phyloP scores from a whole-genome alignment of 2,797 vertebrate species.

The Micromesistius poutassou region DNA sequence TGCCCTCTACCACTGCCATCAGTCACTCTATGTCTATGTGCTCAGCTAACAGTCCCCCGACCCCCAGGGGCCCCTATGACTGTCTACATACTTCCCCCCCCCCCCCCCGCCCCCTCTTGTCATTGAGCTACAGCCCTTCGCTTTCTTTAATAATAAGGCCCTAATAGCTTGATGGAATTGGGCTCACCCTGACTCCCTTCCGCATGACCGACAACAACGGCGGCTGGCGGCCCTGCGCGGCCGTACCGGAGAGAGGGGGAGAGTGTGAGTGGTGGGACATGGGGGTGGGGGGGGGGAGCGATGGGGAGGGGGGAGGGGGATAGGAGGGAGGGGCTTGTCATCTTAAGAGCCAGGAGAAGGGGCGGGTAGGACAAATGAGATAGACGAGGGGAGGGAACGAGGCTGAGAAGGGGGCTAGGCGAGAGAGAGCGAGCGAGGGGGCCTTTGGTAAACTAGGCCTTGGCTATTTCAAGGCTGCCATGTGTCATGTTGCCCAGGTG shows the following conservation, averaged over 20 bases:
- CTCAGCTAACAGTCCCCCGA: slow-evolving; percentile 15
- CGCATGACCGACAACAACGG: slow-evolving; percentile 32
- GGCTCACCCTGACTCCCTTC: slow-evolving; percentile 24
- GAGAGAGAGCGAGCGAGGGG: slow-evolving; percentile 9
- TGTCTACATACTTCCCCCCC: not conserved
- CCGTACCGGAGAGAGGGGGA: slow-evolving; percentile 17
- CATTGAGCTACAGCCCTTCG: slow-evolving; percentile 39
- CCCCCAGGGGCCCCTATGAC: slow-evolving; percentile 26
- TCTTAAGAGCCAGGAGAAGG: not conserved
- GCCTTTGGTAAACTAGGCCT: slow-evolving; percentile 50
- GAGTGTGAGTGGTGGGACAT: not conserved
- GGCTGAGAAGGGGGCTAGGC: slow-evolving; percentile 15
- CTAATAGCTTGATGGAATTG: slow-evolving; percentile 36
- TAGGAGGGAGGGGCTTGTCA: not conserved
- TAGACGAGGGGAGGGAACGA: slow-evolving; percentile 2
- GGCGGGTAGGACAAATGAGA: not conserved
- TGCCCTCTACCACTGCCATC: slow-evolving; percentile 32
- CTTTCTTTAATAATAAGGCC: slow-evolving; percentile 49
- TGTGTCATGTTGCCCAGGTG: slow-evolving; percentile 52
- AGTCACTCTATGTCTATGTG: slow-evolving; percentile 19
- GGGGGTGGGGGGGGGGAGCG: not conserved
- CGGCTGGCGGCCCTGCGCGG: slow-evolving; percentile 48
- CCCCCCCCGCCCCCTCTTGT: slow-evolving; percentile 18
- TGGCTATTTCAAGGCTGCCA: slow-evolving; percentile 53
- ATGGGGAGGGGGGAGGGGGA: not conserved